phyloP scores from a whole-genome alignment of 2,113 vertebrate genomes.

The Clupea harengus region DNA sequence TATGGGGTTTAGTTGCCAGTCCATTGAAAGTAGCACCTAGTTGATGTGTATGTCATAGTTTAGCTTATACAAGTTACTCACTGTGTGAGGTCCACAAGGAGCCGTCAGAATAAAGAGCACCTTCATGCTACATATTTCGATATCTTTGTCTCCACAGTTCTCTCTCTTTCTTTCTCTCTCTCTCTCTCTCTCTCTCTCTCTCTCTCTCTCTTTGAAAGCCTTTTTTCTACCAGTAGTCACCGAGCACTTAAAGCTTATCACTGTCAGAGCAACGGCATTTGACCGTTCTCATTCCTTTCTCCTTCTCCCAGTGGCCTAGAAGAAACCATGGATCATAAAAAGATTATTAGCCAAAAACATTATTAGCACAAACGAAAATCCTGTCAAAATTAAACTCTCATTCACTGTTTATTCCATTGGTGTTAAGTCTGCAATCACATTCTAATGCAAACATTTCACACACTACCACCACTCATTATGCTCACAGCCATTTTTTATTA shows the following conservation, averaged over 20 bases:
- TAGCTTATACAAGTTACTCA: background rate
- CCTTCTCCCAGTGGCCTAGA: background rate
- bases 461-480: conserved; percentile 42
- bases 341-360: background rate
- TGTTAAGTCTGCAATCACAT: conserved; percentile 50
- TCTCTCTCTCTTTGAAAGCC: background rate
- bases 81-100: too few relatives aligned
- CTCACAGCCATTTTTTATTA: background rate
- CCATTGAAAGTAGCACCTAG: too few relatives aligned
- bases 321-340: background rate
- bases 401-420: conserved; percentile 14
- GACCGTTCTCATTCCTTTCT: background rate
- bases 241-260: background rate
- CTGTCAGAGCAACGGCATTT: background rate
- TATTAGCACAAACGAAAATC: conserved; percentile 20
- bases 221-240: background rate
- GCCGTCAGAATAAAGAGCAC: background rate
- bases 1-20: too few relatives aligned
- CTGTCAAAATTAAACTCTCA: conserved; percentile 15
- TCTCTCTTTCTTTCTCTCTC: background rate
- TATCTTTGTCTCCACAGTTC: background rate
- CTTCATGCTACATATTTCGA: background rate
- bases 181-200: background rate
- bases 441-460: conserved; percentile 43
- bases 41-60: too few relatives aligned